Percentiles rank a stretch among this genome's conserved stretches.
phyloP scores from a whole-genome alignment of 2,113 vertebrate species.

The Lagopus leucura region DNA sequence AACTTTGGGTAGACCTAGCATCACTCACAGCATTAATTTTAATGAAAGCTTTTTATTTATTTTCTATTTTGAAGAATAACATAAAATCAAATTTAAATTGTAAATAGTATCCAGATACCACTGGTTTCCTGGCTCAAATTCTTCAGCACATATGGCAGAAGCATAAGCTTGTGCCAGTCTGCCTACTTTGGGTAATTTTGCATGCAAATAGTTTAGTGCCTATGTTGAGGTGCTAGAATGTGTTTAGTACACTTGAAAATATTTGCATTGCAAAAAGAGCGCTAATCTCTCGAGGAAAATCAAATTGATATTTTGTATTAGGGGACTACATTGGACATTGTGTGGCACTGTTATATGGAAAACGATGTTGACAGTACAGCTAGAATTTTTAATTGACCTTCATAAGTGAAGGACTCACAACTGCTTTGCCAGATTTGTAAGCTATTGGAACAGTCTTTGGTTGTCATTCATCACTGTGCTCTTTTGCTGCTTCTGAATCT shows the following conservation, averaged over 20 bases:
- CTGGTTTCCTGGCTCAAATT: constrained; percentile 82
- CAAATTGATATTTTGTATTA: constrained; percentile 79
- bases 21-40: constrained; percentile 73
- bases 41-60: constrained; percentile 75
- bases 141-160: constrained; percentile 84
- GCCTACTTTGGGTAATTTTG: constrained; percentile 83
- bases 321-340: constrained; percentile 56
- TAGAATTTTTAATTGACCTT: constrained; percentile 71
- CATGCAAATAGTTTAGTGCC: constrained; percentile 86
- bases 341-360: constrained; percentile 42
- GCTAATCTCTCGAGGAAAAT: constrained; percentile 78
- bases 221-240: constrained; percentile 84
- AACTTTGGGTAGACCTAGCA: constrained; percentile 56
- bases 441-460: neutral
- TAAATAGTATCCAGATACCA: constrained; percentile 82
- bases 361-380: constrained; percentile 56
- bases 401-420: neutral
- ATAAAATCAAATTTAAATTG: constrained; percentile 82
- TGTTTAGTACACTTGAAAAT: constrained; percentile 88
- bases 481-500: neutral
- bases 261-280: constrained; percentile 86
- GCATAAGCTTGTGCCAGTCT: constrained; percentile 86
- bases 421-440: constrained; percentile 48
- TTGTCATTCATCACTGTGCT: neutral
- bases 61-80: constrained; percentile 77